phyloP scores from a whole-genome alignment of 2,113 vertebrate species.

The Shinisaurus crocodilurus region DNA sequence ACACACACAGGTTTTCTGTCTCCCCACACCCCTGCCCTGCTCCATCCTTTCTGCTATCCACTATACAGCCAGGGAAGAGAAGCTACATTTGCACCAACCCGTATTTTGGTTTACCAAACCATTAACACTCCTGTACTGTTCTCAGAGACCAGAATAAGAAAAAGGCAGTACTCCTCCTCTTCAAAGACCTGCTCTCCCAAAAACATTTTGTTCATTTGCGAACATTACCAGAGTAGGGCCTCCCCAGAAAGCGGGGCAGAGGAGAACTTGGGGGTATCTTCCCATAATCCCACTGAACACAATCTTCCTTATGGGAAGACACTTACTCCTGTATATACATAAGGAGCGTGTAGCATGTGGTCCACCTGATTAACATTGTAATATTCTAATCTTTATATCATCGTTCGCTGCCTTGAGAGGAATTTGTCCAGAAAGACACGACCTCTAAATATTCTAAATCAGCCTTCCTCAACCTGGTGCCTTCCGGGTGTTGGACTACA shows the following conservation, averaged over 20 bases:
- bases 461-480: no score
- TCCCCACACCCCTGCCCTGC: accelerated
- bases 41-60: not conserved
- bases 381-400: not conserved
- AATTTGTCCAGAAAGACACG: not conserved
- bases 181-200: not conserved
- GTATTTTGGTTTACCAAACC: not conserved
- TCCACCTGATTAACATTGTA: not conserved
- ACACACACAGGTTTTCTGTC: not conserved
- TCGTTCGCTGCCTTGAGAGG: not conserved
- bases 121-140: no score
- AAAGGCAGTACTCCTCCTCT: not conserved
- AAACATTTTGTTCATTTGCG: not conserved
- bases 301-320: not conserved
- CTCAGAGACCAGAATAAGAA: not conserved
- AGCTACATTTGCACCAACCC: not conserved
- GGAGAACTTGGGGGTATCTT: not conserved
- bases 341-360: not conserved
- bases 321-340: not conserved
- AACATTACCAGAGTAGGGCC: not conserved
- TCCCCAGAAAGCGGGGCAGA: no score
- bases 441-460: not conserved
- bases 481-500: no score
- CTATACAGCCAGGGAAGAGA: not conserved
- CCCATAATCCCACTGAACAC: not conserved